Percentiles rank a stretch among this genome's conserved stretches.
Evolutionary conservation across 2,113 vertebrate species (phyloP).

Genomic region (Crotophaga sulcirostris): DNA sequence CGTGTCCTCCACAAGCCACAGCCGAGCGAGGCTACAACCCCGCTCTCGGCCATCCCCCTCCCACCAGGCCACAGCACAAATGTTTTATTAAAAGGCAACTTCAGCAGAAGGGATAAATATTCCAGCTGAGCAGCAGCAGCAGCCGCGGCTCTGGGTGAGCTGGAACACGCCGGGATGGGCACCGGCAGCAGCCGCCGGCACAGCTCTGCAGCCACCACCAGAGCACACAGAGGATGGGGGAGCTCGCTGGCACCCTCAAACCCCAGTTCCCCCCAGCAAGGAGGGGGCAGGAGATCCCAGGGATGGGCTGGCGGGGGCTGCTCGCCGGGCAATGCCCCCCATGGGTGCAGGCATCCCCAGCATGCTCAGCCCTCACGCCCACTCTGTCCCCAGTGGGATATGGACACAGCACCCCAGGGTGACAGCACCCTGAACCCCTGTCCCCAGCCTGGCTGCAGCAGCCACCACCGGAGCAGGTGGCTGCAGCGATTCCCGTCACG

Average conservation of each 20-base stretch:
- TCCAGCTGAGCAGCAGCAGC: not conserved
- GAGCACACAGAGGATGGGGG: not conserved
- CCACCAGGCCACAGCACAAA: not conserved
- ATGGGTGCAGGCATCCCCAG: not conserved
- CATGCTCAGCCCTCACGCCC: rapidly evolving
- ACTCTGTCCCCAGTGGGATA: not conserved
- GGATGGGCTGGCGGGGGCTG: not conserved
- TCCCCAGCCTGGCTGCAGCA: not conserved
- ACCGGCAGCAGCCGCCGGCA: not conserved
- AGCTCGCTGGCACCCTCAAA: not conserved
- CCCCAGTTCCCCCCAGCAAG: not conserved
- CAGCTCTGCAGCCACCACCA: not conserved
- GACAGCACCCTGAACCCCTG: rapidly evolving
- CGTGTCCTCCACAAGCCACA: rapidly evolving
- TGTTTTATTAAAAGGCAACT: slow-evolving; percentile 11
- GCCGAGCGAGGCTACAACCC: not conserved
- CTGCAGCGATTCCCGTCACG: slow-evolving; percentile 19
- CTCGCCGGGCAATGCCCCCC: not conserved
- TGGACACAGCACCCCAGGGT: rapidly evolving
- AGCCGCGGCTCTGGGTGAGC: not conserved
- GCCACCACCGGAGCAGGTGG: rapidly evolving
- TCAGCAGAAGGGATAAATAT: slow-evolving; percentile 38
- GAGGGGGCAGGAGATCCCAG: not conserved
- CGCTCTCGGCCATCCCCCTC: not conserved
- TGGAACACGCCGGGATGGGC: not conserved